Base-by-base conservation (phyloP, 2,113 vertebrate species). In the Cyanistes caeruleus region DNA sequence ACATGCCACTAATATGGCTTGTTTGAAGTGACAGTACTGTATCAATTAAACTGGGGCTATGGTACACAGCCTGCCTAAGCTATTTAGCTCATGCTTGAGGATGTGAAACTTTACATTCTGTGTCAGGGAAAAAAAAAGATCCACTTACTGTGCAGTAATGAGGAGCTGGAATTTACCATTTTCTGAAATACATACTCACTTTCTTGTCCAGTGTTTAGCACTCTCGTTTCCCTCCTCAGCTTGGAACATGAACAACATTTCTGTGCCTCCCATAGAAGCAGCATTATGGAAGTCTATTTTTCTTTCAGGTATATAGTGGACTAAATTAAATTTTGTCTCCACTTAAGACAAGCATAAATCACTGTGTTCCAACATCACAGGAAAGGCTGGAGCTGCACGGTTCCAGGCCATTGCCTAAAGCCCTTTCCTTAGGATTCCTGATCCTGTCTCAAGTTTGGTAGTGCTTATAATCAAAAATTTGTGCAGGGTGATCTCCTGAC, bases 11-110 rank as follows among this genome's bases (percentile, higher is more conserved):
- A 94, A 97, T 92, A 56, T 19, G 68, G 81, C 58, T 97, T 94
- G 86, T 96, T 96, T 96, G 94, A 95, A 97, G 94, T 93, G 96
- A 93, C 73, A 96, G 72, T 79, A 80, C 75, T 89, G 77, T 37
- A 95, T 94, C 93, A 96, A 90, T 96, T 96, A 96, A 85, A 76
- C 6, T 78, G 52, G 31, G 46, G 35, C 84, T 75, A 39, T 92
- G 91, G 55, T 72, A 73, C 11, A 1, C 51, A 85, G 89, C 46
- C 55, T 93, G 95, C 49, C 65, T 64, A 78, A 94, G 77, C 82
- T 83, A 70, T 86, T 97, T 93, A 95, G 52, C 58, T 84, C 39
- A 62, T 94, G 93, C 89, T 95, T 77, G 76, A 69, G 90, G 85
- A 93, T 56, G 74, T 62, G 58, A 94, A 84, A 87, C 39, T 86